These are phyloP conservation scores for Pygathrix nemaeus DNA, from an alignment of 2,113 vertebrate species.

Conservation along the genomic window DNA sequence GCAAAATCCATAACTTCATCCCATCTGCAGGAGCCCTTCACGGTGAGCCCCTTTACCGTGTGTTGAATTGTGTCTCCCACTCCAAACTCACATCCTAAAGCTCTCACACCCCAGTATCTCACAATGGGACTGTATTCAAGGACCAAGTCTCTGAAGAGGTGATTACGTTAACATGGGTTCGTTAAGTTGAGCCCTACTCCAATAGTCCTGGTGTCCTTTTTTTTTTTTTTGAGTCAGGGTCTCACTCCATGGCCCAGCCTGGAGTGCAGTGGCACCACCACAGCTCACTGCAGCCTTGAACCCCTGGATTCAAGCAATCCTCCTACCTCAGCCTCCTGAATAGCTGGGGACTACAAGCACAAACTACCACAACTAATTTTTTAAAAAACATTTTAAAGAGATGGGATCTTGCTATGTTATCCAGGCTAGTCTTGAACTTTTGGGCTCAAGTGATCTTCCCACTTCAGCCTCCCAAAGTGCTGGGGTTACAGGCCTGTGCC, in stretches of 20 bases:
- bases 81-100: background rate
- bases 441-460: background rate
- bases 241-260: no score
- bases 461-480: background rate
- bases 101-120: background rate
- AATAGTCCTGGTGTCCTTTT: background rate
- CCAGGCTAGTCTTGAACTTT: background rate
- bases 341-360: background rate
- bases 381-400: no score
- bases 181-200: background rate
- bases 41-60: no score
- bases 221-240: background rate
- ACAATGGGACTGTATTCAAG: background rate
- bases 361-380: no score
- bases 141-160: background rate
- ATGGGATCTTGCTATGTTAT: no score
- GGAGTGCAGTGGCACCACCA: no score
- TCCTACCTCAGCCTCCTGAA: background rate
- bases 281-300: background rate
- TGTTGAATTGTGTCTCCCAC: background rate
- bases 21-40: background rate
- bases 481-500: background rate
- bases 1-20: background rate
- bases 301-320: background rate
- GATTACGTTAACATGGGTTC: background rate